phyloP scores from a whole-genome alignment of 1,140 invertebrate genomes.

The Contarinia nasturtii region DNA sequence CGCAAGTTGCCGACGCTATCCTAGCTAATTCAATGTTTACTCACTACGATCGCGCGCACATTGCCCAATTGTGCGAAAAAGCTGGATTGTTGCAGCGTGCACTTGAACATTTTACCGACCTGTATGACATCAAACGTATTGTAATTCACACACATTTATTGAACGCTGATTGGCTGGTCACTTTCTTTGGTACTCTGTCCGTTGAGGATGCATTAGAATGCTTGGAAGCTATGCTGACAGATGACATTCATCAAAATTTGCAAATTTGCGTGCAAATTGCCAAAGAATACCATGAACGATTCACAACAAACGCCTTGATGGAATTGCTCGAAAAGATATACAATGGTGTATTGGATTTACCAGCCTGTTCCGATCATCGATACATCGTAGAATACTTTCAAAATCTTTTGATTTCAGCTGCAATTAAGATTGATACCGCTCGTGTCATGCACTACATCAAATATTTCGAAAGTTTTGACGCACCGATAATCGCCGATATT shows the following conservation, averaged over 20 bases:
- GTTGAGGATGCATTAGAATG: conserved; percentile 98
- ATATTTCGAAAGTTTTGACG: conserved; percentile 98
- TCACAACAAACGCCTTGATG: conserved; percentile 90
- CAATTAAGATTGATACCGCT: conserved; percentile 93
- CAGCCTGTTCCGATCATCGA: conserved; percentile 94
- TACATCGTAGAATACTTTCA: no score
- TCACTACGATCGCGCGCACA: conserved; percentile 93
- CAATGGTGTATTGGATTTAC: conserved; percentile 94
- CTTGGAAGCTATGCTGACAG: conserved; percentile 92
- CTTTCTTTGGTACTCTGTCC: conserved; percentile 93
- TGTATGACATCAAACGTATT: conserved; percentile 98
- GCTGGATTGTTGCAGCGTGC: conserved; percentile 88
- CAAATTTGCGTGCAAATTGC: conserved; percentile 96
- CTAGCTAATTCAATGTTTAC: conserved; percentile 99
- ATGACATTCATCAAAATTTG: conserved; percentile 94
- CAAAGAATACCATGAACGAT: conserved; percentile 97
- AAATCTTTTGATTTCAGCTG: conserved; percentile 58
- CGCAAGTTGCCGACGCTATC: conserved; percentile 98
- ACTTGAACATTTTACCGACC: conserved; percentile 84
- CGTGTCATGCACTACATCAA: conserved; percentile 97
- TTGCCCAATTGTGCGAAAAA: conserved; percentile 98
- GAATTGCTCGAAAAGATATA: conserved; percentile 98
- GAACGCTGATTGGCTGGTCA: conserved; percentile 95
- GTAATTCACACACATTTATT: conserved; percentile 94
- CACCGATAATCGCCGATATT: conserved; percentile 98